Evolutionary conservation across 1,140 invertebrate genomes (phyloP), one percentile per base, ranked within the genome.

Genomic region (Trichonephila inaurata): DNA sequence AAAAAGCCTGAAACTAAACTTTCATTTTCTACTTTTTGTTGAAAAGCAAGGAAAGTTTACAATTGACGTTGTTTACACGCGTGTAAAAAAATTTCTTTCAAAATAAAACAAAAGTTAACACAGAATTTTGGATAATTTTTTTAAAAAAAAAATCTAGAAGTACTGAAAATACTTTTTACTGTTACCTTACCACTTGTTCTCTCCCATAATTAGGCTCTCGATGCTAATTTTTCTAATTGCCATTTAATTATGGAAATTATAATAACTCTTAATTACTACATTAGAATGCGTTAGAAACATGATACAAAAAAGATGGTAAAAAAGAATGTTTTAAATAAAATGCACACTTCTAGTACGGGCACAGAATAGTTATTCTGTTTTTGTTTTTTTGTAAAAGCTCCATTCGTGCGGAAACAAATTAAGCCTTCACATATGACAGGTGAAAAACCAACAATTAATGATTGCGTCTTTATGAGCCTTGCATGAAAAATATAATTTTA

Each of bases 211-310:
- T 77, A 77, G 33, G 40, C 28, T 40, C 28, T 40, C 33, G 72
- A 86, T 86, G 81, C 33, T 92, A 92, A 92, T 92, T 85, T 92
- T 86, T 82, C 64, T 92, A 92, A 92, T 92, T 92, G 91, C 91
- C 40, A 92, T 86, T 40, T 64, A 91, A 91, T 91, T 86, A 92
- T 86, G 91, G 82, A 92, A 86, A 92, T 92, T 86, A 72, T 92
- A 86, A 92, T 92, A 58, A 61, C 82, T 92, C 82, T 86, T 92
- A 86, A 92, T 92, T 92, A 86, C 91, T 86, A n/a, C 61, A 69
- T 86, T 69, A 69, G 91, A 61, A 86, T 51, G 81, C 64, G 61
- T 92, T 58, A 86, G 82, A 92, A 85, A 92, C 82, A 12, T 86
- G 82, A 86, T 92, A 92, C 40, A 92, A 92, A 92, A 89, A 92